Evolutionary conservation across 2,113 vertebrate species (phyloP), one percentile per base, ranked within the genome.

Genomic region (Vanacampus margaritifer): DNA sequence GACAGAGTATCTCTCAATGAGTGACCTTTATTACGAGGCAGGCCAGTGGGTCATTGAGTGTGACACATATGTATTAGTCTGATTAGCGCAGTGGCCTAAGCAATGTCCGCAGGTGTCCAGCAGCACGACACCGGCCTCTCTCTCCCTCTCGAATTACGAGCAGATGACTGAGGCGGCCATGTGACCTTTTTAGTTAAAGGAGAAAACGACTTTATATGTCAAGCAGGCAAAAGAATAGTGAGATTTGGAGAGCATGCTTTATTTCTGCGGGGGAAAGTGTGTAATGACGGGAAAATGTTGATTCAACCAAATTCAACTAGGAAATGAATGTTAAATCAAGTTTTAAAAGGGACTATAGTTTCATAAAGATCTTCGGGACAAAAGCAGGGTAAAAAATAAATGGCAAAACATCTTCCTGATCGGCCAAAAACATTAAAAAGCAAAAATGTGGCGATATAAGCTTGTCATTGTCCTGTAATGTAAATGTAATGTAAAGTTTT

Each of bases 31-130:
- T 88, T 84, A 86, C 81, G 83, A 89, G 81, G 80, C 81, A 74
- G 88, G 87, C 86, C 88, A 84, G 86, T 86, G 87, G 91, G 89
- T 93, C 91, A 89, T 87, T 91, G 91, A 73, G 82, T 81, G 83
- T 88, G 90, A 92, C 91, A 90, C 85, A 88, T 91, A 92, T 91
- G 88, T 87, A 91, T 90, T 82, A 90, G 85, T 80, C 91, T 93
- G 91, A 93, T 93, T 93, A 92, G 79, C 76, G 75, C 81, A 58
- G 72, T 72, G 78, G 84, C 73, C 75, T 84, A 85, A 85, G 84
- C 80, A 45, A 59, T 75, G 84, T 79, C 86, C 66, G 81, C 84
- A 84, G 87, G 88, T 81, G 86, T 84, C 88, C 83, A 84, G 79
- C 86, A 84, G 86, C 75, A 69, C 81, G 89, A 90, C 86, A 87